Evolutionary conservation across 2,888 invertebrate genomes (phyloP).

Genomic region (Cenopis cana): DNA sequence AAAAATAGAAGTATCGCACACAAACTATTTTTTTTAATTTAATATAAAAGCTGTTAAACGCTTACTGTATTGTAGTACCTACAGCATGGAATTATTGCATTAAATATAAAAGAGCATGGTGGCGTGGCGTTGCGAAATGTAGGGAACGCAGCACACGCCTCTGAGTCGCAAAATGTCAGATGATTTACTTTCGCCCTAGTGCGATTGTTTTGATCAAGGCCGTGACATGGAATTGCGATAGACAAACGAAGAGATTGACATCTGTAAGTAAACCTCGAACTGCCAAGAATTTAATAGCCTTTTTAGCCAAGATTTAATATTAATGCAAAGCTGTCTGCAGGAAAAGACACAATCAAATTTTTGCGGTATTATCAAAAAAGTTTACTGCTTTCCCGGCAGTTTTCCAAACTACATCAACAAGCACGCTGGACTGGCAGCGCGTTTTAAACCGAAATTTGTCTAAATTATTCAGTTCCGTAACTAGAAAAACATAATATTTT

Average conservation of each 20-base stretch:
- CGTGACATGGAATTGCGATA: constrained; percentile 52
- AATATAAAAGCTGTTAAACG: constrained; percentile 2
- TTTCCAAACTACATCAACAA: neutral
- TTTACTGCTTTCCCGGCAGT: neutral
- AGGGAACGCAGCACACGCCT: constrained; percentile 65
- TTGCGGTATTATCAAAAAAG: neutral
- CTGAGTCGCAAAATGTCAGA: constrained; percentile 74
- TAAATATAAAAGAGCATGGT: constrained; percentile 55
- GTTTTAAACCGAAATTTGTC: neutral
- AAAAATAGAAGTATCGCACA: neutral
- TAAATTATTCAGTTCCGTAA: neutral
- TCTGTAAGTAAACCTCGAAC: constrained; percentile 47
- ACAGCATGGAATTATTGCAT: constrained; percentile 27
- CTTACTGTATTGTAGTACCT: constrained; percentile 1
- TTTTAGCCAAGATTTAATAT: neutral
- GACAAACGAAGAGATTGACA: constrained; percentile 53
- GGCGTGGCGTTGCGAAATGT: constrained; percentile 62
- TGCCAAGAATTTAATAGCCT: constrained; percentile 15
- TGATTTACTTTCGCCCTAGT: constrained; percentile 72
- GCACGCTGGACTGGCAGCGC: neutral
- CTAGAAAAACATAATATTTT: neutral
- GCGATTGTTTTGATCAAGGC: constrained; percentile 72
- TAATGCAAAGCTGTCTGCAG: neutral
- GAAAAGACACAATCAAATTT: neutral
- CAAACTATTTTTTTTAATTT: too few relatives aligned